Percentiles rank a stretch among this genome's conserved stretches.
These are phyloP conservation scores for Hypomesus transpacificus DNA, from an alignment of 2,113 vertebrate genomes.

Conservation along the genomic window DNA sequence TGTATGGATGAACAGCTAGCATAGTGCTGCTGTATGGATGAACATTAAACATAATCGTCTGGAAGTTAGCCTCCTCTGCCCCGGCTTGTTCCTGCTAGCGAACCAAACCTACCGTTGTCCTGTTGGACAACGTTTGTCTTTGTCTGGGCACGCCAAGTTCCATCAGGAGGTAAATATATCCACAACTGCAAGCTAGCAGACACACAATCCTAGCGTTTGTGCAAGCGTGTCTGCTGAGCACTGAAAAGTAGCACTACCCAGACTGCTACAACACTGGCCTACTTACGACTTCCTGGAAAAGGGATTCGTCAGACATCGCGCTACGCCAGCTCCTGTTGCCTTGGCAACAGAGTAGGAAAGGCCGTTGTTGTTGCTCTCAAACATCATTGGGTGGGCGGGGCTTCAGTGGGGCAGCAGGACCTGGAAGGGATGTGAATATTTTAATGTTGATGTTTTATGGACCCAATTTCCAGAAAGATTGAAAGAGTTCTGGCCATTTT, in stretches of 20 bases:
- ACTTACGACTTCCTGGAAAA: constrained; percentile 6
- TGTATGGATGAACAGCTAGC: no score
- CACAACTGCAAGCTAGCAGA: background rate
- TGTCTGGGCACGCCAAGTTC: no score
- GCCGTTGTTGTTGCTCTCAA: background rate
- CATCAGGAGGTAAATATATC: no score
- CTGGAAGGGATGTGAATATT: background rate
- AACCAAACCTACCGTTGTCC: no score
- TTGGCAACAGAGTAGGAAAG: background rate
- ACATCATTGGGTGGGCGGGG: background rate
- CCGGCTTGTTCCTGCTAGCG: no score
- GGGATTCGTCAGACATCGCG: background rate
- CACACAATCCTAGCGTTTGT: background rate
- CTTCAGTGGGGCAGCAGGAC: background rate
- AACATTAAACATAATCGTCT: no score
- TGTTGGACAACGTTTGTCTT: no score
- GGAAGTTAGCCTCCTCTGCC: no score
- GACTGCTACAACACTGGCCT: background rate
- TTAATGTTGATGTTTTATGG: background rate
- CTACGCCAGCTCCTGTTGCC: background rate
- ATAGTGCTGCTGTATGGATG: no score
- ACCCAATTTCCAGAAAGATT: no score
- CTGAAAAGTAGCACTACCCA: background rate
- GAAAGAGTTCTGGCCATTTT: no score
- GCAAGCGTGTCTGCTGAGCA: background rate